A percentile compares a stretch with the other conserved stretches of the same genome.
Conservation (phyloP, 2,888 invertebrate genomes). For the Pseudanteris insignis region DNA sequence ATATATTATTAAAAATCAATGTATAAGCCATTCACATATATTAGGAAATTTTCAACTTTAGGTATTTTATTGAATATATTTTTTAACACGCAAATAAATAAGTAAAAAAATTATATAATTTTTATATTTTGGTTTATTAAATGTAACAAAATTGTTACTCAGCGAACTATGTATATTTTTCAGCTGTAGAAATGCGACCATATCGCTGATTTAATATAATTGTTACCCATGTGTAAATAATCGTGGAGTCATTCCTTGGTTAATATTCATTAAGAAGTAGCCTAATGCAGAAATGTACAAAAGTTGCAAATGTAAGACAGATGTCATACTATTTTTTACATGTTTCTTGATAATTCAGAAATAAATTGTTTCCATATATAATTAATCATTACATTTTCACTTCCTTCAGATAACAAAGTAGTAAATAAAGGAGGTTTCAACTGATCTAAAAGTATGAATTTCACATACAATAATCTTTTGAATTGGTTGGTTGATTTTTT, state of each 20-base stretch:
- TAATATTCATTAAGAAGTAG: constrained; percentile 22
- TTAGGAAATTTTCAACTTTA: no score
- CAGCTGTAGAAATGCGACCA: constrained; percentile 14
- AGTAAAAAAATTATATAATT: no score
- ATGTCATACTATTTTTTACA: constrained; percentile 30
- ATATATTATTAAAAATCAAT: no score
- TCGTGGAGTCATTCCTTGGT: constrained; percentile 34
- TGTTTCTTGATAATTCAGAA: constrained; percentile 21
- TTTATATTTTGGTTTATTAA: constrained; percentile 14
- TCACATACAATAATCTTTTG: no score
- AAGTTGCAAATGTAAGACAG: constrained; percentile 16
- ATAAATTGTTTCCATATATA: constrained; percentile 30
- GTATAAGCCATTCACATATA: no score
- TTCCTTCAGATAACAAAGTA: neutral
- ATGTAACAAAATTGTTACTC: constrained; percentile 12
- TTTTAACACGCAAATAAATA: no score
- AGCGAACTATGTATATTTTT: constrained; percentile 2
- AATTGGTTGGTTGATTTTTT: constrained; percentile 23
- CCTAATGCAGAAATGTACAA: constrained; percentile 20
- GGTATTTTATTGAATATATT: no score
- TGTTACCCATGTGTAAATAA: constrained; percentile 33
- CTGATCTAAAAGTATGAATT: no score
- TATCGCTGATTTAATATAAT: constrained; percentile 31
- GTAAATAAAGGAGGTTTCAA: neutral
- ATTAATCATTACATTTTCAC: constrained; percentile 4